phyloP scores from a whole-genome alignment of 92 coral and sea anemone genomes.

The Porites rus region DNA sequence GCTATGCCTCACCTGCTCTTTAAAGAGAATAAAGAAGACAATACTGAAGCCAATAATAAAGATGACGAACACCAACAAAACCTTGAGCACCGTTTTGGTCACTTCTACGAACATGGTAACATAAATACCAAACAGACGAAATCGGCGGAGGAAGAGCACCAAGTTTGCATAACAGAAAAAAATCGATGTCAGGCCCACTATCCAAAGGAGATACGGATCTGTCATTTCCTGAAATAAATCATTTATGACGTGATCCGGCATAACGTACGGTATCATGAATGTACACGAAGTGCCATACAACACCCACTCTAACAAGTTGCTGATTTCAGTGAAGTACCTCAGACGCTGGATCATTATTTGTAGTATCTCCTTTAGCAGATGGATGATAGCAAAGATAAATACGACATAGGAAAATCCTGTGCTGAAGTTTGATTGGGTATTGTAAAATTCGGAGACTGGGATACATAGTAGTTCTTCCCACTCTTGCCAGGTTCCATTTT shows the following conservation, averaged over 20 bases:
- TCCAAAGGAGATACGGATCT: constrained; percentile 66
- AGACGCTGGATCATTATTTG: constrained; percentile 66
- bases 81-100: constrained; percentile 68
- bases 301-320: constrained; percentile 69
- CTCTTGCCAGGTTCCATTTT: neutral
- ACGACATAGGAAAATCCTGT: constrained; percentile 55
- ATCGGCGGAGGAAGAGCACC: constrained; percentile 72
- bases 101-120: constrained; percentile 88
- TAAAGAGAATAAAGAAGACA: constrained; percentile 82
- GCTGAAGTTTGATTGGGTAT: neutral
- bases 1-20: constrained; percentile 72
- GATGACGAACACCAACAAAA: constrained; percentile 62
- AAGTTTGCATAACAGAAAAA: constrained; percentile 77
- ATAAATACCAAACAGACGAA: constrained; percentile 75
- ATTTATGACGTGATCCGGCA: constrained; percentile 23
- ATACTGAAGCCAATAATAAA: constrained; percentile 78
- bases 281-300: constrained; percentile 58
- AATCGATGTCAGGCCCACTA: constrained; percentile 60
- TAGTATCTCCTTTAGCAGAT: constrained; percentile 65
- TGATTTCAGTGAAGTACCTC: constrained; percentile 68
- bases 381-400: constrained; percentile 54
- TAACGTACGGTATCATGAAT: constrained; percentile 68
- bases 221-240: constrained; percentile 24
- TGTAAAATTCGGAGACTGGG: neutral
- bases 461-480: neutral